Evolutionary conservation across 2,888 invertebrate genomes (phyloP).

Genomic region (Zele albiditarsus): DNA sequence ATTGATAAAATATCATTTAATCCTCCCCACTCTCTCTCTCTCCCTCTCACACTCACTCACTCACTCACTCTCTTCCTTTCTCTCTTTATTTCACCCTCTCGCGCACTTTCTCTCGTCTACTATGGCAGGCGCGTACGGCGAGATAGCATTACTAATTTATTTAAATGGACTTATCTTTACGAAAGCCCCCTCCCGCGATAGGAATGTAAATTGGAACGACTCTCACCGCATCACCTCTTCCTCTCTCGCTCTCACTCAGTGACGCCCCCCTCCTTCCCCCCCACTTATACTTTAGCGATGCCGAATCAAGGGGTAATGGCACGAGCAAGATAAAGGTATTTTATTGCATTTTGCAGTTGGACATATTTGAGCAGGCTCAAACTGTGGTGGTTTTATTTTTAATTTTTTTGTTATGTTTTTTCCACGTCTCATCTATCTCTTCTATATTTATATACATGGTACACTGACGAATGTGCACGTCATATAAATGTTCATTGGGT

Average conservation of each 20-base stretch:
- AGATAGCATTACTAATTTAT: slow-evolving; percentile 73
- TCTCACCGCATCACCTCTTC: slow-evolving; percentile 50
- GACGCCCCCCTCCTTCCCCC: slow-evolving; percentile 32
- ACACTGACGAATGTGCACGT: too few relatives aligned
- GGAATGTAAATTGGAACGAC: slow-evolving; percentile 70
- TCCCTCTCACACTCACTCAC: too few relatives aligned
- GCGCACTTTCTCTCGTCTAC: slow-evolving; percentile 39
- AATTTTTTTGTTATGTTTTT: not conserved
- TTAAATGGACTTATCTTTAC: slow-evolving; percentile 72
- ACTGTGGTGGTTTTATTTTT: slow-evolving; percentile 24
- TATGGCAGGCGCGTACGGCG: slow-evolving; percentile 45
- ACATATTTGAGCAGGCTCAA: slow-evolving; percentile 52
- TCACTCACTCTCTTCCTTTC: slow-evolving; percentile 43
- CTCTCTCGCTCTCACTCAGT: slow-evolving; percentile 29
- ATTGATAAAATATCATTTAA: slow-evolving; percentile 72
- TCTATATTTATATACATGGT: not conserved
- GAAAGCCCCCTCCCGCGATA: slow-evolving; percentile 68
- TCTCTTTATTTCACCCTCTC: slow-evolving; percentile 42
- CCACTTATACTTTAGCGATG: slow-evolving; percentile 4
- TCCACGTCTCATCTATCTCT: slow-evolving; percentile 1
- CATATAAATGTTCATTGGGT: too few relatives aligned
- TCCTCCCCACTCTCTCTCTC: slow-evolving; percentile 53
- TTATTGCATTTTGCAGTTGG: slow-evolving; percentile 67
- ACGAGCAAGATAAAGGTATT: slow-evolving; percentile 72
- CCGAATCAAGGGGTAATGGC: slow-evolving; percentile 71